phyloP scores from a whole-genome alignment of 2,113 vertebrate species.

The Mustelus asterias region DNA sequence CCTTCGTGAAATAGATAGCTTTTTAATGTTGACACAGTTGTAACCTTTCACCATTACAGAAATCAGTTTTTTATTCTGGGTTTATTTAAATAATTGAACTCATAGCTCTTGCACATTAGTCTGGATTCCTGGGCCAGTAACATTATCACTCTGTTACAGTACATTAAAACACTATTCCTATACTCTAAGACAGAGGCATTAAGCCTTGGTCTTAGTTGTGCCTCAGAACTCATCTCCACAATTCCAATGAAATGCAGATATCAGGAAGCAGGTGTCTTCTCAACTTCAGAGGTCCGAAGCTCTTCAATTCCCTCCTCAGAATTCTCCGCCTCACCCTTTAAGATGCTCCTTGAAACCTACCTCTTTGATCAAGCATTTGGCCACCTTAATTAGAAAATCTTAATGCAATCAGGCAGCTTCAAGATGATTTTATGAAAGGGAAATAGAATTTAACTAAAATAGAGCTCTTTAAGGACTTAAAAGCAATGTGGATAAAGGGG shows the following conservation, averaged over 20 bases:
- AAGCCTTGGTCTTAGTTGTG: too few species aligned
- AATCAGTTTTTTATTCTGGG: too few species aligned
- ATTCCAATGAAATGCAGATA: neutral
- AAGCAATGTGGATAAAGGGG: too few species aligned
- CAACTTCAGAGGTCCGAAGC: neutral
- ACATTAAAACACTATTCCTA: neutral
- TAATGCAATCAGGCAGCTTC: too few species aligned
- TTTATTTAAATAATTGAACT: too few species aligned
- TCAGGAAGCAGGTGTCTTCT: neutral
- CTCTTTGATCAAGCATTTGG: neutral
- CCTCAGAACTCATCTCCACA: neutral
- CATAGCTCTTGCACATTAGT: neutral
- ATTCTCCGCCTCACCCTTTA: neutral
- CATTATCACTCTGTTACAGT: neutral
- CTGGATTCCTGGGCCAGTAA: neutral
- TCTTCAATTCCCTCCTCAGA: neutral
- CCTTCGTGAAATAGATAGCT: too few species aligned
- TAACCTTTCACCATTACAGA: too few species aligned
- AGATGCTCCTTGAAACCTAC: neutral
- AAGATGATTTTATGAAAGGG: too few species aligned
- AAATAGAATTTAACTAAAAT: too few species aligned
- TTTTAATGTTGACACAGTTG: too few species aligned
- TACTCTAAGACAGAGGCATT: neutral
- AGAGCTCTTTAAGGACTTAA: too few species aligned
- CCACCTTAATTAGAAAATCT: neutral